Evolutionary conservation across 92 coral and sea anemone genomes (phyloP).

Genomic region (Parazoanthus swiftii): DNA sequence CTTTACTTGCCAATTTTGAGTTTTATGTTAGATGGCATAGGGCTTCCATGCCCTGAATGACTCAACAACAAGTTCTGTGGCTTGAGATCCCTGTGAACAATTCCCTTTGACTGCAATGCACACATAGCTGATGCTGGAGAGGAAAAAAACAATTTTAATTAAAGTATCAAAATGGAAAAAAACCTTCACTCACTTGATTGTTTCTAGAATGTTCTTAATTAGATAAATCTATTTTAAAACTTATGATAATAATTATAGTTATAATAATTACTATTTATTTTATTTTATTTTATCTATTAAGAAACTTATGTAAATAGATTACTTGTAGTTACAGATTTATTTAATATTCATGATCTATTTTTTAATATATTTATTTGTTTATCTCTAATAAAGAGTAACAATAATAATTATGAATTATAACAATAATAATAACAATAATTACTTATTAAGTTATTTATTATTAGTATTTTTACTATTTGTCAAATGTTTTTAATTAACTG

Average conservation of each 20-base stretch:
- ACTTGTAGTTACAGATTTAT: no score
- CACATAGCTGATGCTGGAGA: conserved; percentile 89
- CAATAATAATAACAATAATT: neutral
- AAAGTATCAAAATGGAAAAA: neutral
- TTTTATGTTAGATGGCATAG: conserved; percentile 86
- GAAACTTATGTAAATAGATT: no score
- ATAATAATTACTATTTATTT: no score
- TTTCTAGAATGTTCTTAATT: neutral
- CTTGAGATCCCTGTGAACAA: conserved; percentile 92
- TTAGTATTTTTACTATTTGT: neutral
- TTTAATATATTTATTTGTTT: no score
- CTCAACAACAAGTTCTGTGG: conserved; percentile 92
- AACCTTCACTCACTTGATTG: neutral
- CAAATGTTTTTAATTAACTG: no score
- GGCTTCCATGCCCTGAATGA: conserved; percentile 74
- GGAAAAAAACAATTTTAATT: neutral
- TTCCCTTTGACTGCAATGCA: conserved; percentile 90
- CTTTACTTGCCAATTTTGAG: conserved; percentile 83
- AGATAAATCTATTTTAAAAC: no score
- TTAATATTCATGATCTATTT: no score
- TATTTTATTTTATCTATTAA: no score
- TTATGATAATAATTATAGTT: no score
- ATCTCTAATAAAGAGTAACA: no score
- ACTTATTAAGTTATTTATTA: no score
- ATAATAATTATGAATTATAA: no score